phyloP scores from a whole-genome alignment of 1,140 invertebrate species.

The Drosophila malerkotliana region DNA sequence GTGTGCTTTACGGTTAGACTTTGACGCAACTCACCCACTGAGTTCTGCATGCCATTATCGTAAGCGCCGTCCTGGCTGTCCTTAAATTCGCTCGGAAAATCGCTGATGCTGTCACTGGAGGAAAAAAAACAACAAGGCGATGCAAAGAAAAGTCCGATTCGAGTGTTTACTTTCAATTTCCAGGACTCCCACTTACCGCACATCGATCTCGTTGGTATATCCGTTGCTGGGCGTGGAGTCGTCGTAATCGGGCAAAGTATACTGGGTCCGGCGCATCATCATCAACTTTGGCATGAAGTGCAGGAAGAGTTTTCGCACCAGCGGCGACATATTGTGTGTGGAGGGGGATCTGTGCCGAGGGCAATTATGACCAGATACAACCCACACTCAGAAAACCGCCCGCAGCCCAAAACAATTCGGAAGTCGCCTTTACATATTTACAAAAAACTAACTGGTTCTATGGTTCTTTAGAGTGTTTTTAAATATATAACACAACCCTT shows the following conservation, averaged over 20 bases:
- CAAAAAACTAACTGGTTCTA: no score
- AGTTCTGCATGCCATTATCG: conserved; percentile 85
- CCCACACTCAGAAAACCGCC: conserved; percentile 7
- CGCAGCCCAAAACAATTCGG: background rate
- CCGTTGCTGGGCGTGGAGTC: conserved; percentile 90
- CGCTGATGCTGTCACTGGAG: conserved; percentile 85
- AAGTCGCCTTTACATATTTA: conserved; percentile 4
- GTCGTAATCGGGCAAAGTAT: conserved; percentile 92
- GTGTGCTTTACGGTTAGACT: conserved; percentile 52
- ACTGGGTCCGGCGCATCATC: conserved; percentile 94
- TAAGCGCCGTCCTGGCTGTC: conserved; percentile 79
- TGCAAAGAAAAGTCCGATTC: background rate
- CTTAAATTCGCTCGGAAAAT: conserved; percentile 86
- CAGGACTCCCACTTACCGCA: conserved; percentile 86
- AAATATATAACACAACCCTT: no score
- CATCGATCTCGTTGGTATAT: conserved; percentile 91
- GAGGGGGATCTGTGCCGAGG: conserved; percentile 92
- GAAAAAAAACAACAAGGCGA: conserved; percentile 12
- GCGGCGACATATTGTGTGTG: conserved; percentile 97
- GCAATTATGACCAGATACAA: conserved; percentile 18
- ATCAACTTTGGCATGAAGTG: conserved; percentile 94
- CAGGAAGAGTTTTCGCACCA: conserved; percentile 94
- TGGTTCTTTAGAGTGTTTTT: no score
- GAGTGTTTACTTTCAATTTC: conserved; percentile 42
- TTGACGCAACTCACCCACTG: conserved; percentile 85